A percentile compares a stretch with the other conserved stretches of the same genome.
Conservation (phyloP, 2,888 invertebrate genomes). For the Cheilosia grossa region DNA sequence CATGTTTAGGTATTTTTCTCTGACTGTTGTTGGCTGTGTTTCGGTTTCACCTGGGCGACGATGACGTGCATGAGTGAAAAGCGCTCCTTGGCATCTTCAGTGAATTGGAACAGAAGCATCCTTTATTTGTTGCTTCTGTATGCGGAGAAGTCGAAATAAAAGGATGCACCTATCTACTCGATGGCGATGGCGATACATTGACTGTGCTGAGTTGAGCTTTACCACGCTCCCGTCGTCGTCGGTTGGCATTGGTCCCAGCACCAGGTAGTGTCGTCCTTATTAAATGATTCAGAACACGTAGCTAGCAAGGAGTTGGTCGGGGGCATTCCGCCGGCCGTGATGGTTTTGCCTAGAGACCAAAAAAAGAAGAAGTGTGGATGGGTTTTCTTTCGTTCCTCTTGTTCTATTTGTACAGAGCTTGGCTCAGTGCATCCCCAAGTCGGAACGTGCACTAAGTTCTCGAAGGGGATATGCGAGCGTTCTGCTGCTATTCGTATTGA, state of each 20-base stretch:
- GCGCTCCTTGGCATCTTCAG: constrained; percentile 48
- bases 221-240: constrained; percentile 1
- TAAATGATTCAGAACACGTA: constrained; percentile 70
- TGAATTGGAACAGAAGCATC: constrained; percentile 54
- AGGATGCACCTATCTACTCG: constrained; percentile 38
- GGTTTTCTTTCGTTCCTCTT: constrained; percentile 15
- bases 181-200: constrained; percentile 50
- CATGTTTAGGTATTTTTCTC: constrained; percentile 4
- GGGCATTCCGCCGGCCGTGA: constrained; percentile 45
- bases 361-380: constrained; percentile 13
- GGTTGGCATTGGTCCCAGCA: background rate
- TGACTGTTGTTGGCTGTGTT: constrained; percentile 13
- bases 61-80: constrained; percentile 68
- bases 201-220: constrained; percentile 52
- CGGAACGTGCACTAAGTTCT: constrained; percentile 51
- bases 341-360: constrained; percentile 35
- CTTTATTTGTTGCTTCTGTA: constrained; percentile 66
- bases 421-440: constrained; percentile 38
- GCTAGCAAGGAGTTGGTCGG: constrained; percentile 34
- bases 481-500: constrained; percentile 65
- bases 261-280: constrained; percentile 2
- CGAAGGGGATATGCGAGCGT: background rate
- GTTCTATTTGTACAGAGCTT: constrained; percentile 45
- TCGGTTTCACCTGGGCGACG: constrained; percentile 64
- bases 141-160: constrained; percentile 17